Base-by-base conservation (phyloP, 1,140 invertebrate genomes). In the Hirudo medicinalis region DNA sequence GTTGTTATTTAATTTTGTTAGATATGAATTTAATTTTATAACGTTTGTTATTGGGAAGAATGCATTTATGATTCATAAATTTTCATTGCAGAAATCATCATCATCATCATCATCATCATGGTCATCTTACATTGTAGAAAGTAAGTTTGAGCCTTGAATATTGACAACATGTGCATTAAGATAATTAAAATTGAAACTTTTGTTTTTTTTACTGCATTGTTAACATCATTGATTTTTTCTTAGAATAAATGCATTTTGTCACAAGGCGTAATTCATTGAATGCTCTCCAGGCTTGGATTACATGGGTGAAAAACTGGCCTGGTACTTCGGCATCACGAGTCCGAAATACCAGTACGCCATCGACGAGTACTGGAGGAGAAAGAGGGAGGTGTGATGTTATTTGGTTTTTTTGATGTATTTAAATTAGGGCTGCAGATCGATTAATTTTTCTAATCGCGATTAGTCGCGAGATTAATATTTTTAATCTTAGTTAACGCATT, bases 261-360 rank as follows among this genome's bases (percentile, higher is more conserved):
- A 8, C 11, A 2, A 49, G 15, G 43, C 9, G 11, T 17, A 13
- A 49, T 49, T 49, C 1, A 49, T 8, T 49, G 32, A 36, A 3
- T 49, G 43, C 15, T 63, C 20, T 6, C 57, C 86, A 78, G 89
- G 85, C 54, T 89, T 90, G 74, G 92, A 95, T 81, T 88, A 88
- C 77, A 83, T 91, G 43, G 92, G 92, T 5, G 91, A 93, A 80
- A 85, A 86, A 43, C 78, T 94, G 36, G 91, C 92, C 0, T 86
- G 86, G 75, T 88, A 92, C 78, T 88, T 95, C 78, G 92, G 91
- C 2, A 94, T 95, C 67, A 94, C 92, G 13, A 86, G 89, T 22
- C 91, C 91, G 5, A 95, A 94, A 79, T 94, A 93, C 80, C 88
- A 91, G 76, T 89, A 89, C 81, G 91, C 93, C 82, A 88, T 94